A percentile compares a stretch with the other conserved stretches of the same genome.
phyloP scores from a whole-genome alignment of 2,113 vertebrate genomes.

The Oenanthe oenanthe region DNA sequence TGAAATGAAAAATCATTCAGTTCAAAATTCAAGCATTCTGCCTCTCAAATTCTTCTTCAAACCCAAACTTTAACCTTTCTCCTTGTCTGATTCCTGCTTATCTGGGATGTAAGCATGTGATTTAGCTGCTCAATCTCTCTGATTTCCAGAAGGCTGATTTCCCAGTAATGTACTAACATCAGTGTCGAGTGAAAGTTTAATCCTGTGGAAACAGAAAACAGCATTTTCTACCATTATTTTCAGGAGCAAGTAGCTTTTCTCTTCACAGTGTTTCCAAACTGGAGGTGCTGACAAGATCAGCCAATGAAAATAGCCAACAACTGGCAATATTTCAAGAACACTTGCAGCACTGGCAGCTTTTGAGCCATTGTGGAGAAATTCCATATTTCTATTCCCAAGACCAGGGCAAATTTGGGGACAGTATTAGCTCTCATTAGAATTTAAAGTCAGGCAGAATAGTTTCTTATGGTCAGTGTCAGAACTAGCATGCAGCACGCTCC shows the following conservation, averaged over 20 bases:
- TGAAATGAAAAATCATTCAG: slow-evolving; percentile 42
- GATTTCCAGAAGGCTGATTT: neutral
- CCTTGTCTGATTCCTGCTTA: neutral
- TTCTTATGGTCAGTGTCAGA: neutral
- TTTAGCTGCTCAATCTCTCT: neutral
- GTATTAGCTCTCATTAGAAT: neutral
- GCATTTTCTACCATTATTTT: neutral
- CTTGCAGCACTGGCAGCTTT: neutral
- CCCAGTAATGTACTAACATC: neutral
- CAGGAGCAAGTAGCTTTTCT: neutral
- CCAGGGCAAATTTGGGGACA: neutral
- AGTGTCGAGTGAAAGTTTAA: neutral
- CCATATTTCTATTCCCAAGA: neutral
- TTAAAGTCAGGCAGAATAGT: neutral
- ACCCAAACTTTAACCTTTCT: neutral
- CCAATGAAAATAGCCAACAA: neutral
- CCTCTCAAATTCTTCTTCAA: neutral
- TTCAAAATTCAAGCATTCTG: neutral
- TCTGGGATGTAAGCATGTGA: neutral
- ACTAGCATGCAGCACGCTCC: neutral
- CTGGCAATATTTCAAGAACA: neutral
- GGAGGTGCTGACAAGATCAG: neutral
- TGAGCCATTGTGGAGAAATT: neutral
- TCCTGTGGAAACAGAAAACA: neutral
- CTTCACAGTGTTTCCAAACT: neutral